Percentiles rank a stretch among this genome's conserved stretches.
phyloP scores from a whole-genome alignment of 2,888 invertebrate species.

The Eupithecia dodoneata region DNA sequence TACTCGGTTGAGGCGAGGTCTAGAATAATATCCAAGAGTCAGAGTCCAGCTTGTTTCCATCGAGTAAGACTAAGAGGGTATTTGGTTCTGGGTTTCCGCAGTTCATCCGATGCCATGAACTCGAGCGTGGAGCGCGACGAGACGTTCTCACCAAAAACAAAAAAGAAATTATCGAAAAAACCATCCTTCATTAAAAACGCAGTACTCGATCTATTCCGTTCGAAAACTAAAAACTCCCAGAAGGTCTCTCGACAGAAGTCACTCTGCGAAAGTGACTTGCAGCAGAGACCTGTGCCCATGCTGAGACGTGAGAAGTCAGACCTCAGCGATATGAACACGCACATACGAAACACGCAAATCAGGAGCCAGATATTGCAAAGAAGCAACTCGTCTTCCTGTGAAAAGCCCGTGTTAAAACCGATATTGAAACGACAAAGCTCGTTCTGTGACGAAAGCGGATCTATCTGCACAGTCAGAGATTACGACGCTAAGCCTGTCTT shows the following conservation, averaged over 20 bases:
- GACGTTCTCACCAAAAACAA: slow-evolving; percentile 82
- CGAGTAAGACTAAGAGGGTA: slow-evolving; percentile 80
- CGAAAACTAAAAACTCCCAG: slow-evolving; percentile 79
- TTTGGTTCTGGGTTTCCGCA: slow-evolving; percentile 84
- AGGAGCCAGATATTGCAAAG: slow-evolving; percentile 79
- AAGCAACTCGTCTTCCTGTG: slow-evolving; percentile 78
- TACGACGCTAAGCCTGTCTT: slow-evolving; percentile 76
- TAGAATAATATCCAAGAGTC: slow-evolving; percentile 45
- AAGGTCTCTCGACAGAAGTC: slow-evolving; percentile 82
- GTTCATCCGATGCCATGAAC: slow-evolving; percentile 80
- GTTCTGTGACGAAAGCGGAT: slow-evolving; percentile 78
- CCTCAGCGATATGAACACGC: slow-evolving; percentile 72
- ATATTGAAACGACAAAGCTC: slow-evolving; percentile 81
- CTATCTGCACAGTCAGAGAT: slow-evolving; percentile 77
- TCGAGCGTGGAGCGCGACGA: slow-evolving; percentile 81
- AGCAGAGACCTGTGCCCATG: slow-evolving; percentile 74
- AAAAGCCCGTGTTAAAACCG: slow-evolving; percentile 76
- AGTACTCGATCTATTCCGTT: slow-evolving; percentile 81
- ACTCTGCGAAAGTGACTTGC: slow-evolving; percentile 78
- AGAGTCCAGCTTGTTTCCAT: slow-evolving; percentile 66
- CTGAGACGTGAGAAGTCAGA: slow-evolving; percentile 80
- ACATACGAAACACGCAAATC: slow-evolving; percentile 75
- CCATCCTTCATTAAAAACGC: slow-evolving; percentile 83
- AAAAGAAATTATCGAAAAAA: slow-evolving; percentile 84
- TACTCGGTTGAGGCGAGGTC: slow-evolving; percentile 47